Evolutionary conservation across 2,797 vertebrate genomes (phyloP), one percentile per base, ranked within the genome.

Genomic region (Gallinago nigripennis): DNA sequence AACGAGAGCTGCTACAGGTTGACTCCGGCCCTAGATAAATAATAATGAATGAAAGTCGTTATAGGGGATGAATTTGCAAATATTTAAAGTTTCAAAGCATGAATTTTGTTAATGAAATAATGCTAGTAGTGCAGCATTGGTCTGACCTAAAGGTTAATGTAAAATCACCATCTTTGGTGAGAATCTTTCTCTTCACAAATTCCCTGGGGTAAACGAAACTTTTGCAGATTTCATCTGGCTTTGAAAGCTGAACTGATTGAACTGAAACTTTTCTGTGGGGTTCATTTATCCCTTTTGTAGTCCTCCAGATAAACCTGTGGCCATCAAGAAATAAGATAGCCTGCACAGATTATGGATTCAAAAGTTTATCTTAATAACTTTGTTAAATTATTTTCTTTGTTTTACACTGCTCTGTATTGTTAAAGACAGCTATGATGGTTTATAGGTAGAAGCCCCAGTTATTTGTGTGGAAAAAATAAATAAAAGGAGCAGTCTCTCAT

Each of bases 31-130:
- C 75, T 94, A 65, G 86, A 94, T 93, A 96, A 97, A 97, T 96
- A 96, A 92, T 82, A 94, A 89, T 82, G 93, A 96, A 92, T 93
- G 93, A 93, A 96, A 96, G 86, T 85, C 92, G 85, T 95, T 96
- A 96, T 27, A 58, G 75, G 69, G 93, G 35, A 41, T 72, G 81
- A 92, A 92, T 96, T 96, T 93, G 90, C 86, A 95, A 97, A 97
- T 96, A 96, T 96, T 97, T 93, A 94, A 92, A 92, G 94, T 92
- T 93, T 96, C 73, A 80, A 85, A 94, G 86, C 78, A 45, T 87
- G 57, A 88, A 65, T 95, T 95, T 92, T 82, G 56, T 94, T 96
- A 94, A 97, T 97, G 94, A 96, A 96, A 95, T 95, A 88, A 91
- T 71, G 90, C 68, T 95, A 86, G 94, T 93, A 92, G 57, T 39